Conservation (phyloP, 1,140 invertebrate genomes). For the Drosophila saltans region DNA sequence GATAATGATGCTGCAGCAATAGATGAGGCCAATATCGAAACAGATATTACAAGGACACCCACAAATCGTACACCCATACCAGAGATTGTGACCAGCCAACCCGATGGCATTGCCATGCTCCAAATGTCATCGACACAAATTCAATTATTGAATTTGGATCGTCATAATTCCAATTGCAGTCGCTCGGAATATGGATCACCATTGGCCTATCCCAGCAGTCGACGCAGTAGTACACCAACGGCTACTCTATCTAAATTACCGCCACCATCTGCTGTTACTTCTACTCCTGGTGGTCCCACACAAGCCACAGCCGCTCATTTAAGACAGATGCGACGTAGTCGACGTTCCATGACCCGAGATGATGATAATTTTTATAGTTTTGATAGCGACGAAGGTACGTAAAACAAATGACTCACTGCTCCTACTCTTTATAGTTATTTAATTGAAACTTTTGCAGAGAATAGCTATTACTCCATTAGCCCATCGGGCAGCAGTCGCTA, state of each 20-base stretch:
- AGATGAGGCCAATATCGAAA: background rate
- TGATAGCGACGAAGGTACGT: conserved; percentile 80
- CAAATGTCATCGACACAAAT: background rate
- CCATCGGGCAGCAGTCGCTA: conserved; percentile 78
- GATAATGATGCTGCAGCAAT: conserved; percentile 10
- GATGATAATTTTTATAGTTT: conserved; percentile 81
- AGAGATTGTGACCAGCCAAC: conserved; percentile 54
- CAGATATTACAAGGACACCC: conserved; percentile 34
- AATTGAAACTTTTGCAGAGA: conserved; percentile 54
- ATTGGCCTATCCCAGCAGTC: conserved; percentile 47
- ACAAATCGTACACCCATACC: conserved; percentile 53
- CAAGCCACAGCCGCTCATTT: conserved; percentile 30
- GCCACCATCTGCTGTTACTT: background rate
- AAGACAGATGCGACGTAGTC: conserved; percentile 37
- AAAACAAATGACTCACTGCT: no score
- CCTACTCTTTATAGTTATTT: no score
- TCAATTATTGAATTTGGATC: conserved; percentile 40
- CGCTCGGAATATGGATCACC: conserved; percentile 68
- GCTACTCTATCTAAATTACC: background rate
- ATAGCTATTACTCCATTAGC: conserved; percentile 81
- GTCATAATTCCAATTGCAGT: conserved; percentile 69
- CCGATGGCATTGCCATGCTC: background rate
- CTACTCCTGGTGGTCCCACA: background rate
- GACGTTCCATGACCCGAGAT: conserved; percentile 73
- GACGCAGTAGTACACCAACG: conserved; percentile 56